These are phyloP conservation scores for Drosophila stalkeri DNA, from an alignment of 2,888 invertebrate species.

Conservation along the genomic window DNA sequence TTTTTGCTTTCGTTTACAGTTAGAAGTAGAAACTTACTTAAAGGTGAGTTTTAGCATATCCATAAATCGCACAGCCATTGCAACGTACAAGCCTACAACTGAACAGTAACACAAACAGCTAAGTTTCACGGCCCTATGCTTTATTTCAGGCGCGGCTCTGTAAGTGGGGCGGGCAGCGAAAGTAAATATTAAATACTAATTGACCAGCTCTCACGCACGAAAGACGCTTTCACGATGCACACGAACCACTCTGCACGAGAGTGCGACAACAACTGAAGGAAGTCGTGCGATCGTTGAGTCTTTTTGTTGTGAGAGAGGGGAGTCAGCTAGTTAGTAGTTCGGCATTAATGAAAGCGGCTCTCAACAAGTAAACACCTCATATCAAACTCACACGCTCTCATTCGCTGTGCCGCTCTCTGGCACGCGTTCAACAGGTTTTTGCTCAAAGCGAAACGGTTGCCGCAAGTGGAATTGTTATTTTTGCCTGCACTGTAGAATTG, in stretches of 20 bases:
- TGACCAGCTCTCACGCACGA: slow-evolving; percentile 16
- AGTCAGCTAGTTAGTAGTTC: neutral
- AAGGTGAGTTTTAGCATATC: slow-evolving; percentile 81
- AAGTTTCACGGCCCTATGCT: slow-evolving; percentile 32
- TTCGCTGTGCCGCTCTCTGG: neutral
- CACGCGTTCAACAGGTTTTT: slow-evolving; percentile 11
- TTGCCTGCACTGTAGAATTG: slow-evolving; percentile 26
- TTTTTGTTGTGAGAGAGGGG: slow-evolving; percentile 8
- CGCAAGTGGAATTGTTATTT: slow-evolving; percentile 13
- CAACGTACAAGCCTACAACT: slow-evolving; percentile 11
- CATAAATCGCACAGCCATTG: slow-evolving; percentile 73
- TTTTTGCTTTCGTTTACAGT: slow-evolving; percentile 19
- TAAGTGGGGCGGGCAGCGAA: slow-evolving; percentile 31
- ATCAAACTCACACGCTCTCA: slow-evolving; percentile 6
- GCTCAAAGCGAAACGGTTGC: slow-evolving; percentile 15
- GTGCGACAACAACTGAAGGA: slow-evolving; percentile 53
- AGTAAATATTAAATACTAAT: slow-evolving; percentile 27
- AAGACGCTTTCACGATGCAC: neutral
- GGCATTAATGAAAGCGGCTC: slow-evolving; percentile 27
- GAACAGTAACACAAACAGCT: slow-evolving; percentile 13
- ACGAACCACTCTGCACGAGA: slow-evolving; percentile 37
- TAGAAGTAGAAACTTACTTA: slow-evolving; percentile 73
- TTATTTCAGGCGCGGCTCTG: slow-evolving; percentile 19
- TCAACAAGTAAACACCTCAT: slow-evolving; percentile 17
- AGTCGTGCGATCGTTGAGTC: slow-evolving; percentile 42